Evolutionary conservation across 2,888 invertebrate genomes (phyloP).

Genomic region (Lithophane ornitopus): DNA sequence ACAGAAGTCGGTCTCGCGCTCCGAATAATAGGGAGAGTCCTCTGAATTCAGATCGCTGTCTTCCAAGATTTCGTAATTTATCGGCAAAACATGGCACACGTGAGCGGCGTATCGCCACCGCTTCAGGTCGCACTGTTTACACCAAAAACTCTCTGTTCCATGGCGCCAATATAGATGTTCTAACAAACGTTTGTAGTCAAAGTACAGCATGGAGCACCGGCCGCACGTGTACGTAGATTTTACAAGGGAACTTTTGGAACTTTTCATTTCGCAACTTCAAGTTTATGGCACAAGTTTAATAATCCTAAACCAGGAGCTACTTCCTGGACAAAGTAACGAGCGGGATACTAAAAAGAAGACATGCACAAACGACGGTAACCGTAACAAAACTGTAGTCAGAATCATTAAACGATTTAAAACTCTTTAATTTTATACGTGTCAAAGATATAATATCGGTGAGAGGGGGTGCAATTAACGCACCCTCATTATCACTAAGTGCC

Average conservation of each 20-base stretch:
- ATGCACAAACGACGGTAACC: conserved; percentile 41
- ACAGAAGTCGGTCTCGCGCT: conserved; percentile 75
- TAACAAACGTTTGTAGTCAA: conserved; percentile 77
- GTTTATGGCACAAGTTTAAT: conserved; percentile 65
- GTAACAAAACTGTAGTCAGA: conserved; percentile 19
- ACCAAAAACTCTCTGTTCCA: conserved; percentile 80
- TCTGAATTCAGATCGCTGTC: conserved; percentile 55
- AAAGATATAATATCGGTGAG: conserved; percentile 20
- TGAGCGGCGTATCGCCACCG: conserved; percentile 80
- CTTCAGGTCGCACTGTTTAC: conserved; percentile 75
- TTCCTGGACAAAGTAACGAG: conserved; percentile 36
- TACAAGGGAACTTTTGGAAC: conserved; percentile 64
- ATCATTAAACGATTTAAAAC: conserved; percentile 10
- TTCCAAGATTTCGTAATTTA: conserved; percentile 65
- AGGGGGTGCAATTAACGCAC: conserved; percentile 45
- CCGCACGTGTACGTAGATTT: conserved; percentile 74
- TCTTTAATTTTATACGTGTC: conserved; percentile 46
- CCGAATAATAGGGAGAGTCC: conserved; percentile 53
- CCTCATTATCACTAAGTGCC: conserved; percentile 51
- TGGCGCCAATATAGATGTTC: conserved; percentile 84
- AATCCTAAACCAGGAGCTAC: conserved; percentile 54
- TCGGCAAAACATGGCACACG: conserved; percentile 79
- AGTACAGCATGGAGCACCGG: conserved; percentile 76
- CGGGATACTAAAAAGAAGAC: conserved; percentile 47
- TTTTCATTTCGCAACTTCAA: conserved; percentile 67